These are phyloP conservation scores for Microchirus variegatus DNA, from an alignment of 2,797 vertebrate genomes.

Conservation along the genomic window DNA sequence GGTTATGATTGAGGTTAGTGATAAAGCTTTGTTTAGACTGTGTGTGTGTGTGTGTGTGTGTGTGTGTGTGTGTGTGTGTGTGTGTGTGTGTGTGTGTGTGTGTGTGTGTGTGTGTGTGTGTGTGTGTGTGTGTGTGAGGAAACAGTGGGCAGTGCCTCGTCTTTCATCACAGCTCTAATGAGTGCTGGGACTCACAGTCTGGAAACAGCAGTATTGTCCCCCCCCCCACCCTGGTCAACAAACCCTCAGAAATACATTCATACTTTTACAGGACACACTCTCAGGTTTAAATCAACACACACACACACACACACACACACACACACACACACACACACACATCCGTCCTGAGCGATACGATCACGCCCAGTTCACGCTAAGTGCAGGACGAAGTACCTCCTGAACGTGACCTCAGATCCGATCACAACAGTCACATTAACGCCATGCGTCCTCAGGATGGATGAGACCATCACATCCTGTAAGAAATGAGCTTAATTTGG, in stretches of 20 bases:
- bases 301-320: too few species aligned
- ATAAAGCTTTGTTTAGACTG: too few species aligned
- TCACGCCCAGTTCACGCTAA: too few species aligned
- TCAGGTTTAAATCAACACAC: not conserved
- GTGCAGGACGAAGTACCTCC: too few species aligned
- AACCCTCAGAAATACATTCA: slow-evolving; percentile 36
- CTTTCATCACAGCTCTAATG: slow-evolving; percentile 81
- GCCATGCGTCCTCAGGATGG: too few species aligned
- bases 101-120: slow-evolving; percentile 33
- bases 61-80: slow-evolving; percentile 30
- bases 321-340: too few species aligned
- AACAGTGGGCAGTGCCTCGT: slow-evolving; percentile 71
- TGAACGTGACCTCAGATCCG: too few species aligned
- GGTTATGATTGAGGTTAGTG: too few species aligned
- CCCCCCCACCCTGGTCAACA: slow-evolving; percentile 58
- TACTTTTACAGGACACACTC: not conserved
- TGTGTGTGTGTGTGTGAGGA: slow-evolving; percentile 65
- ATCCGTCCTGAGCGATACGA: too few species aligned
- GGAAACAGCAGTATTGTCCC: slow-evolving; percentile 80
- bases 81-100: slow-evolving; percentile 32
- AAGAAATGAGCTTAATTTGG: too few species aligned
- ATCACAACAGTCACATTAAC: too few species aligned
- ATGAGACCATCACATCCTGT: too few species aligned
- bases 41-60: slow-evolving; percentile 28
- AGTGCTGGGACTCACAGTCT: slow-evolving; percentile 72